Conservation (phyloP, 2,113 vertebrate genomes). For the Tragelaphus scriptus region DNA sequence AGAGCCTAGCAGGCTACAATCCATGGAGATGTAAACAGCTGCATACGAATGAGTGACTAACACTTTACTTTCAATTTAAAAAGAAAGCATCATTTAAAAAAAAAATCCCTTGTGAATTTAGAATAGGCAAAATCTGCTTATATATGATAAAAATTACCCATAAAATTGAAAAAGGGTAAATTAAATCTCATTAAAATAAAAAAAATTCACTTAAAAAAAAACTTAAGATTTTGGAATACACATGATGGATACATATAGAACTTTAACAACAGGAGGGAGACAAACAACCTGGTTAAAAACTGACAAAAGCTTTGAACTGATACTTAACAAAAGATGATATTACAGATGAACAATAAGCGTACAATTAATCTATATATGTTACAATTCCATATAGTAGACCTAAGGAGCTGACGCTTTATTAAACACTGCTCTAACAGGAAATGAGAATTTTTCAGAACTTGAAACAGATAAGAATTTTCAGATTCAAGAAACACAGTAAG, state of each 20-base stretch:
- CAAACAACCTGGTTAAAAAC: background rate
- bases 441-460: background rate
- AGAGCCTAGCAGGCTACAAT: background rate
- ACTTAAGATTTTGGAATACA: background rate
- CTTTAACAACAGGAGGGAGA: background rate
- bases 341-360: background rate
- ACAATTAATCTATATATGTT: background rate
- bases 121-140: background rate
- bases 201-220: background rate
- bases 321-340: background rate
- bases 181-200: background rate
- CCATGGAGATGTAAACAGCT: background rate
- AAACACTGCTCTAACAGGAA: background rate
- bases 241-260: background rate
- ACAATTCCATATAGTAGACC: background rate
- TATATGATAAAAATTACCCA: background rate
- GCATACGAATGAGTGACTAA: rapidly evolving
- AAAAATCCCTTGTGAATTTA: background rate
- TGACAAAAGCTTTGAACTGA: background rate
- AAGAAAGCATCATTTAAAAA: background rate
- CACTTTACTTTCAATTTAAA: background rate
- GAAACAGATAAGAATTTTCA: background rate
- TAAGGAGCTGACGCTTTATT: background rate
- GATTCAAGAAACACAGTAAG: background rate
- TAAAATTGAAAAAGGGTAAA: background rate